These are phyloP conservation scores for Mormyrus proboscirostris DNA, from an alignment of 2,797 vertebrate species.

Conservation along the genomic window DNA sequence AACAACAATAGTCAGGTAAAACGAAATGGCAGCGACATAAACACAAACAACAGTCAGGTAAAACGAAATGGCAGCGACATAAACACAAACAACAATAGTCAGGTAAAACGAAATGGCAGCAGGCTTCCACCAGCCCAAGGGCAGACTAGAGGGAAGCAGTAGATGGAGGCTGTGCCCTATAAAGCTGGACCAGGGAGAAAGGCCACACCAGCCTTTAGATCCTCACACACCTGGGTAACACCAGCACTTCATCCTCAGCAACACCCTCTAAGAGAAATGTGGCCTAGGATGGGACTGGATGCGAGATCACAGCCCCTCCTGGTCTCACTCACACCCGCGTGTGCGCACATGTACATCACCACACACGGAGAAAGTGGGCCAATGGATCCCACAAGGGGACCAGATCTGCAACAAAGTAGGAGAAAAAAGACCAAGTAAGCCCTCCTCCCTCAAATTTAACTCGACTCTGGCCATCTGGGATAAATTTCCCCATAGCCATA, in stretches of 20 bases:
- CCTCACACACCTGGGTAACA: neutral
- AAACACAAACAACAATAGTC: neutral
- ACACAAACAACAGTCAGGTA: too few relatives aligned
- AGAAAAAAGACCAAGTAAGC: conserved; percentile 47
- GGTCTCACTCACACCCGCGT: neutral
- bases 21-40: too few relatives aligned
- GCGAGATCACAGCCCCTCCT: neutral
- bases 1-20: too few relatives aligned
- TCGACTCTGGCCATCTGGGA: neutral
- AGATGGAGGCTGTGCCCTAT: neutral
- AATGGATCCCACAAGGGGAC: conserved; percentile 29
- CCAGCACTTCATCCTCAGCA: neutral
- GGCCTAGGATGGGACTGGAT: neutral
- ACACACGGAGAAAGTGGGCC: conserved; percentile 26
- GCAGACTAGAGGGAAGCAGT: neutral
- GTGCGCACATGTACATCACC: neutral
- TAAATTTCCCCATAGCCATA: neutral
- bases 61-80: too few relatives aligned
- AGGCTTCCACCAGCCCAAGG: neutral
- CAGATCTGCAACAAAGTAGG: conserved; percentile 30
- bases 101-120: neutral
- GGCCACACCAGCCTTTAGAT: neutral
- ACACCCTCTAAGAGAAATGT: neutral
- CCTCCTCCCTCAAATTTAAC: conserved; percentile 40
- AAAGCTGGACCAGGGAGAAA: neutral